Percentiles rank a stretch among this genome's conserved stretches.
Evolutionary conservation across 2,888 invertebrate species (phyloP).

Genomic region (Physocephala rufipes): DNA sequence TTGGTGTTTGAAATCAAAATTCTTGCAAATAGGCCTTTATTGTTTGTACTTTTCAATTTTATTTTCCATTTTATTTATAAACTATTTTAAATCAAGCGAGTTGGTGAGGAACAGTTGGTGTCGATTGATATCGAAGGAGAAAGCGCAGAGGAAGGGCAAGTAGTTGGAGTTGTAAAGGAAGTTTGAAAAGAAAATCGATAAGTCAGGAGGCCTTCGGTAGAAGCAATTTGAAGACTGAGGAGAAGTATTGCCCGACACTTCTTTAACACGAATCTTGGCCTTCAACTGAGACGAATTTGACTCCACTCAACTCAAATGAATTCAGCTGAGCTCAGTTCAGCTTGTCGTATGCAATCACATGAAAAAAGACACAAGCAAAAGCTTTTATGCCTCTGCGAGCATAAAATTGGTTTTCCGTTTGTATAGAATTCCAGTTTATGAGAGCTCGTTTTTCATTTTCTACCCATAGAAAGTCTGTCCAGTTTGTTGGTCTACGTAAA

Average conservation of each 20-base stretch:
- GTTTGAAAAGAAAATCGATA: no score
- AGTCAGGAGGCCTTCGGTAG: no score
- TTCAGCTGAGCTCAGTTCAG: not conserved
- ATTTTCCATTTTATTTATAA: no score
- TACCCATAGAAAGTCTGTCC: no score
- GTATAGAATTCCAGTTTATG: slow-evolving; percentile 14
- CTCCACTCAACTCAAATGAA: no score
- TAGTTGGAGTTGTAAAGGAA: no score
- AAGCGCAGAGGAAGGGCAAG: no score
- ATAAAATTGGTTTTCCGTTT: slow-evolving; percentile 55
- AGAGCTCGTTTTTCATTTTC: not conserved
- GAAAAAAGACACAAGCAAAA: slow-evolving; percentile 60
- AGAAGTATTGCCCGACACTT: not conserved
- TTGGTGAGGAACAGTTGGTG: no score
- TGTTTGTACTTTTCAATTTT: no score
- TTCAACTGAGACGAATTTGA: not conserved
- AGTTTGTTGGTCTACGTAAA: slow-evolving; percentile 16
- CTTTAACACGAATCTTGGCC: not conserved
- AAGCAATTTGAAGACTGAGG: not conserved
- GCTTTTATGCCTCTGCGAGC: slow-evolving; percentile 60
- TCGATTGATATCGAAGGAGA: no score
- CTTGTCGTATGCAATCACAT: slow-evolving; percentile 43
- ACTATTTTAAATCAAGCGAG: no score
- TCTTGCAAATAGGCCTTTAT: no score
- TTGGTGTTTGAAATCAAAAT: slow-evolving; percentile 30